A percentile compares a stretch with the other conserved stretches of the same genome.
Conservation (phyloP, 2,888 invertebrate genomes). For the Athripsodes cinereus region DNA sequence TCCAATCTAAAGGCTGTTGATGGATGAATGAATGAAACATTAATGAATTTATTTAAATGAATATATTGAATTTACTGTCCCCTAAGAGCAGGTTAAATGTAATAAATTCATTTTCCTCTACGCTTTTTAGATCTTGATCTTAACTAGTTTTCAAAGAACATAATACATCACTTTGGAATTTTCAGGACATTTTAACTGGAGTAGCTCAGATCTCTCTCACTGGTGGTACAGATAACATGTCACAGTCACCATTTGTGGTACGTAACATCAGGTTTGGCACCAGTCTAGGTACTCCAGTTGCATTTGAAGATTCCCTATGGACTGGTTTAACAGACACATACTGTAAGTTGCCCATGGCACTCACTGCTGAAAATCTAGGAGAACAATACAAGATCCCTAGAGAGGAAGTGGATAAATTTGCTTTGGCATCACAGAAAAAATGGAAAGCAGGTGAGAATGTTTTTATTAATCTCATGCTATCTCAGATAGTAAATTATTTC, state of each 20-base stretch:
- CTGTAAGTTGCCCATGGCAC: conserved; percentile 90
- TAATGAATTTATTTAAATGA: too few relatives aligned
- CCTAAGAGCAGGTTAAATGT: too few relatives aligned
- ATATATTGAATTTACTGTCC: too few relatives aligned
- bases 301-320: conserved; percentile 89
- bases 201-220: conserved; percentile 80
- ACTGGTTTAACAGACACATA: conserved; percentile 79
- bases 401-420: conserved; percentile 80
- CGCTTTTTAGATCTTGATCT: too few relatives aligned
- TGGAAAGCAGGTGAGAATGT: conserved; percentile 75
- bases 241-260: conserved; percentile 80
- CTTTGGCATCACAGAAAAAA: conserved; percentile 74
- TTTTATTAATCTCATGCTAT: too few relatives aligned
- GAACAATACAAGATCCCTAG: conserved; percentile 75
- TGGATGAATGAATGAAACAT: too few relatives aligned
- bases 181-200: conserved; percentile 78
- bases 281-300: conserved; percentile 66
- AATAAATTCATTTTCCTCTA: too few relatives aligned
- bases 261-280: conserved; percentile 86
- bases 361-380: conserved; percentile 92
- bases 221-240: conserved; percentile 96
- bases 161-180: too few relatives aligned
- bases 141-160: too few relatives aligned
- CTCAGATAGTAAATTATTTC: too few relatives aligned
- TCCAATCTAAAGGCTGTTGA: too few relatives aligned